Percentiles rank a stretch among this genome's conserved stretches.
Evolutionary conservation across 1,140 invertebrate genomes (phyloP).

Genomic region (Paraescarpia echinospica): DNA sequence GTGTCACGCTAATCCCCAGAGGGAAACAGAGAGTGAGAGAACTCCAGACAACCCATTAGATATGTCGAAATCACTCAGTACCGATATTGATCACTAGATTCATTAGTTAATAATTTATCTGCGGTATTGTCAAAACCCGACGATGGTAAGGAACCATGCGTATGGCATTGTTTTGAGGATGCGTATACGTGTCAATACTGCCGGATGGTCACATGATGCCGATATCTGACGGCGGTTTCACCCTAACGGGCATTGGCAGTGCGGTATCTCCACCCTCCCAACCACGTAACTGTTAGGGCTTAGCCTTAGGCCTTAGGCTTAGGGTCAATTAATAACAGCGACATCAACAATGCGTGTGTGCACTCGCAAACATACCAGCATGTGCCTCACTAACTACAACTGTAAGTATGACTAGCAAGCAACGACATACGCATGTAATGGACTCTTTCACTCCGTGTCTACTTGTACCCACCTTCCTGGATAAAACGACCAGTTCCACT

Average conservation of each 20-base stretch:
- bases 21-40: background rate
- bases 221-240: background rate
- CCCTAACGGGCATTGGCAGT: too few relatives aligned
- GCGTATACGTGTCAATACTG: background rate
- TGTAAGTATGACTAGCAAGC: background rate
- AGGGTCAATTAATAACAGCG: too few relatives aligned
- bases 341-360: background rate
- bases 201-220: background rate
- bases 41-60: background rate
- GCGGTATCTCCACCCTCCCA: too few relatives aligned
- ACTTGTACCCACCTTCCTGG: background rate
- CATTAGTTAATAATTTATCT: background rate
- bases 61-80: background rate
- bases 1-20: background rate
- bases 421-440: background rate
- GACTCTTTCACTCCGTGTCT: background rate
- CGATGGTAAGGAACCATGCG: background rate
- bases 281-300: too few relatives aligned
- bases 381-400: background rate
- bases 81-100: background rate
- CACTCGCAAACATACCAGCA: background rate
- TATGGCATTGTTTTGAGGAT: background rate
- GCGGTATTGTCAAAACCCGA: background rate
- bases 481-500: background rate
- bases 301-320: too few relatives aligned